These are phyloP conservation scores for Leuciscus waleckii DNA, from an alignment of 2,797 vertebrate species.

Conservation along the genomic window DNA sequence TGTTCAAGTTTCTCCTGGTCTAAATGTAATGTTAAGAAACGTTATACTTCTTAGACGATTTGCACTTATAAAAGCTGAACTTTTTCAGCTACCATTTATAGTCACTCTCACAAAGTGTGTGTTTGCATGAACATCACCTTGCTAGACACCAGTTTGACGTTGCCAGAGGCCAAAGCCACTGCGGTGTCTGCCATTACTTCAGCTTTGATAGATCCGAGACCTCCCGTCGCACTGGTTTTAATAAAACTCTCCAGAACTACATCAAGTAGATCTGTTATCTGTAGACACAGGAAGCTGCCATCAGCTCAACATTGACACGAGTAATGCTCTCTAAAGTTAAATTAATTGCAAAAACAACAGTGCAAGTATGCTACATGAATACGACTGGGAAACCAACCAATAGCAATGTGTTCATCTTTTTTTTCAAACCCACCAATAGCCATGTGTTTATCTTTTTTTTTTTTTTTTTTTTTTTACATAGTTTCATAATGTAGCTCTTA, in stretches of 20 bases:
- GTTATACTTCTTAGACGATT: not conserved
- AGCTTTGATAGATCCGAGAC: slow-evolving; percentile 95
- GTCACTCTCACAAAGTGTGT: not conserved
- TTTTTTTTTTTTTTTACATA: too few relatives aligned
- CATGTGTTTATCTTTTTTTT: not conserved
- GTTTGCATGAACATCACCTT: slow-evolving; percentile 80
- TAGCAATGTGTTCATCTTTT: not conserved
- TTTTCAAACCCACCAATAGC: not conserved
- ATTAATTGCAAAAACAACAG: not conserved
- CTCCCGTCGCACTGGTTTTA: slow-evolving; percentile 96
- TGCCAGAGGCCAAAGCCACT: slow-evolving; percentile 95
- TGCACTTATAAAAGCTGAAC: not conserved
- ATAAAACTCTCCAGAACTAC: slow-evolving; percentile 98
- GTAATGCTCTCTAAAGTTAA: not conserved
- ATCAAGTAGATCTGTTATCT: slow-evolving; percentile 97
- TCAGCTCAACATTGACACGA: not conserved
- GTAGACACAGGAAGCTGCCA: slow-evolving; percentile 27
- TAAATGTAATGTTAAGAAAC: not conserved
- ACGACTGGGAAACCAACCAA: not conserved
- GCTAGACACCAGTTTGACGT: slow-evolving; percentile 96
- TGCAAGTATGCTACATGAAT: not conserved
- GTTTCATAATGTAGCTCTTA: not conserved
- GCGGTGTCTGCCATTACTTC: slow-evolving; percentile 99
- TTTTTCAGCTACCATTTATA: not conserved
- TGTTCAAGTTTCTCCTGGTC: not conserved